Conservation (phyloP, 2,113 vertebrate species). For the Ancistrus triradiatus region DNA sequence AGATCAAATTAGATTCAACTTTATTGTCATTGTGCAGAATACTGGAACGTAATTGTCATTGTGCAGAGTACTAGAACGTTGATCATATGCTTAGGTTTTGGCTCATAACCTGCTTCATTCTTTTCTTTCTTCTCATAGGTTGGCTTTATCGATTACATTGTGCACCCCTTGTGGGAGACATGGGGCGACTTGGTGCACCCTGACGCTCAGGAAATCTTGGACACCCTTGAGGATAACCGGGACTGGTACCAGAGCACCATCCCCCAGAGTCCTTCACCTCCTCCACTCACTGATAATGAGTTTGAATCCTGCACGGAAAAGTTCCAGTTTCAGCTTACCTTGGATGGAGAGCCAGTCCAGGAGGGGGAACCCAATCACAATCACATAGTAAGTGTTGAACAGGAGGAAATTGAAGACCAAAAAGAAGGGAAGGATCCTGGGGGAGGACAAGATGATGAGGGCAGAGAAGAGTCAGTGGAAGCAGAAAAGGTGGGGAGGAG, state of each 20-base stretch:
- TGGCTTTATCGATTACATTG: slow-evolving; percentile 93
- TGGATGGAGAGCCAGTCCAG: slow-evolving; percentile 56
- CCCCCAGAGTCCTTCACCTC: slow-evolving; percentile 83
- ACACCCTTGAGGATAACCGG: slow-evolving; percentile 88
- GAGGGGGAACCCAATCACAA: slow-evolving; percentile 49
- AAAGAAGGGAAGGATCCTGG: slow-evolving; percentile 52
- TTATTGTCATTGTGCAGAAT: too few relatives aligned
- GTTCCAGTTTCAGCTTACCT: slow-evolving; percentile 72
- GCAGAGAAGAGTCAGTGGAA: slow-evolving; percentile 51
- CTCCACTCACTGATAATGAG: slow-evolving; percentile 64
- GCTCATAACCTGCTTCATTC: background rate
- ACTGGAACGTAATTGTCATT: too few relatives aligned
- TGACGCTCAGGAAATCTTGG: slow-evolving; percentile 87
- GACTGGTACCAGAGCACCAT: slow-evolving; percentile 93
- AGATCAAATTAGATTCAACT: too few relatives aligned
- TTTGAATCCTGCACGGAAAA: slow-evolving; percentile 67
- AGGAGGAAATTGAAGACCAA: slow-evolving; percentile 47
- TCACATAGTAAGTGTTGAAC: slow-evolving; percentile 53
- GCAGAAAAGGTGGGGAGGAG: slow-evolving; percentile 59
- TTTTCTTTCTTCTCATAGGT: slow-evolving; percentile 65
- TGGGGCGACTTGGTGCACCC: slow-evolving; percentile 91
- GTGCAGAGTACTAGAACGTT: too few relatives aligned
- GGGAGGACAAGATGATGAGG: slow-evolving; percentile 34
- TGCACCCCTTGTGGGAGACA: slow-evolving; percentile 90
- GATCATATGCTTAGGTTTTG: too few relatives aligned